A percentile compares a stretch with the other conserved stretches of the same genome.
These are phyloP conservation scores for Siphamia tubifer DNA, from an alignment of 2,113 vertebrate genomes.

Conservation along the genomic window DNA sequence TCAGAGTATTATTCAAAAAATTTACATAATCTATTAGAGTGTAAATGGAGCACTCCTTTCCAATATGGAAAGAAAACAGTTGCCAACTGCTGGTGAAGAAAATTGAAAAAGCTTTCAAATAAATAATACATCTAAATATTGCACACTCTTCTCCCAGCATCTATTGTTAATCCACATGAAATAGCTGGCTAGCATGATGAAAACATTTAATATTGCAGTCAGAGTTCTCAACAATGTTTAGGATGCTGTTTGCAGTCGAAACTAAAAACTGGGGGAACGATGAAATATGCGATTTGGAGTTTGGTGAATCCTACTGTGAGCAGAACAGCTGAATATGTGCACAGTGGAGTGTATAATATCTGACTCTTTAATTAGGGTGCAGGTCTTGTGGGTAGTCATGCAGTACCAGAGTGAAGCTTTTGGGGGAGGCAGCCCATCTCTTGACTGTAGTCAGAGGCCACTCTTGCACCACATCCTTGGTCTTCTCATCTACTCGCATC, in stretches of 20 bases:
- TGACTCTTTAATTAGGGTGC: not conserved
- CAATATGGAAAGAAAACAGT: conserved; percentile 1
- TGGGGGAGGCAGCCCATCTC: conserved; percentile 98
- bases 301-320: not conserved
- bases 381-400: not conserved
- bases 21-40: conserved; percentile 45
- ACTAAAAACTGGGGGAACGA: not conserved
- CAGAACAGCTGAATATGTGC: conserved; percentile 6
- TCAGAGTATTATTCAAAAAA: conserved; percentile 25
- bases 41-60: conserved; percentile 24
- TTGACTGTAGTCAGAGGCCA: conserved; percentile 98
- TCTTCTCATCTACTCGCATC: conserved; percentile 98
- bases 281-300: conserved; percentile 6
- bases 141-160: conserved; percentile 24
- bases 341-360: not conserved
- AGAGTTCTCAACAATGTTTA: conserved; percentile 15
- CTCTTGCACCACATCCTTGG: conserved; percentile 97
- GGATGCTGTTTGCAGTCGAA: conserved; percentile 7
- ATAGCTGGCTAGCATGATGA: conserved; percentile 1
- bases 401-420: conserved; percentile 98
- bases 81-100: conserved; percentile 34
- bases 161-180: conserved; percentile 49
- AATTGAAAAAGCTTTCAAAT: conserved; percentile 47
- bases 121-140: conserved; percentile 58
- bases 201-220: conserved; percentile 33